These are phyloP conservation scores for Drosophila maculinotata DNA, from an alignment of 2,888 invertebrate species.

Conservation along the genomic window DNA sequence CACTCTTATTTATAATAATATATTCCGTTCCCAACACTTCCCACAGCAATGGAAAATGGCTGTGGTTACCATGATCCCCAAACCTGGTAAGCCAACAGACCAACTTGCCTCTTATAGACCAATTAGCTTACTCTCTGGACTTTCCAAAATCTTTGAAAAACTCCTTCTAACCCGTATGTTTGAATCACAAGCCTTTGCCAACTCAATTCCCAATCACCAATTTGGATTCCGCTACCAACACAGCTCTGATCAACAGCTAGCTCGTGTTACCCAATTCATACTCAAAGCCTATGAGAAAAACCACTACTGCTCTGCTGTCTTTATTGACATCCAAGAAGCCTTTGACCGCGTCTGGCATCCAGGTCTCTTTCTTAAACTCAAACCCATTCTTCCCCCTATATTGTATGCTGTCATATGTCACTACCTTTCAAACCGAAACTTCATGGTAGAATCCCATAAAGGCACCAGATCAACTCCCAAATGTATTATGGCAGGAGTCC, in stretches of 20 bases:
- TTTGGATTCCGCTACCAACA: slow-evolving; percentile 8
- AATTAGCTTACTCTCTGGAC: slow-evolving; percentile 7
- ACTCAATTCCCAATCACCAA: slow-evolving; percentile 2
- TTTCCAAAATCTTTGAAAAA: slow-evolving; percentile 9
- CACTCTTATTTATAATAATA: background rate
- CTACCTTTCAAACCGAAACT: background rate
- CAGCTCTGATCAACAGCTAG: background rate
- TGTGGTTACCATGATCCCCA: background rate
- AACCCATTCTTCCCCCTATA: background rate
- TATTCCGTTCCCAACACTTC: background rate
- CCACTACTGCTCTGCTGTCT: background rate
- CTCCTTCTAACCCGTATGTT: background rate
- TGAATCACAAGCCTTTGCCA: background rate
- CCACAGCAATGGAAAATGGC: slow-evolving; percentile 12
- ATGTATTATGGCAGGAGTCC: slow-evolving; percentile 1
- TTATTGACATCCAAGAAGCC: background rate
- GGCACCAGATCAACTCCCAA: background rate
- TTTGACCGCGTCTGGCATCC: slow-evolving; percentile 3
- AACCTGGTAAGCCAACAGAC: slow-evolving; percentile 1
- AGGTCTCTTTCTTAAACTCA: background rate
- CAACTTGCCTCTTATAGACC: slow-evolving; percentile 5
- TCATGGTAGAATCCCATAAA: background rate
- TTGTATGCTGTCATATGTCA: background rate
- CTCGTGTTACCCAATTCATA: slow-evolving; percentile 1
- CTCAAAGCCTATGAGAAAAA: background rate